Percentiles rank a stretch among this genome's conserved stretches.
Conservation (phyloP, 2,113 vertebrate genomes). For the Xyliphius kryptos region DNA sequence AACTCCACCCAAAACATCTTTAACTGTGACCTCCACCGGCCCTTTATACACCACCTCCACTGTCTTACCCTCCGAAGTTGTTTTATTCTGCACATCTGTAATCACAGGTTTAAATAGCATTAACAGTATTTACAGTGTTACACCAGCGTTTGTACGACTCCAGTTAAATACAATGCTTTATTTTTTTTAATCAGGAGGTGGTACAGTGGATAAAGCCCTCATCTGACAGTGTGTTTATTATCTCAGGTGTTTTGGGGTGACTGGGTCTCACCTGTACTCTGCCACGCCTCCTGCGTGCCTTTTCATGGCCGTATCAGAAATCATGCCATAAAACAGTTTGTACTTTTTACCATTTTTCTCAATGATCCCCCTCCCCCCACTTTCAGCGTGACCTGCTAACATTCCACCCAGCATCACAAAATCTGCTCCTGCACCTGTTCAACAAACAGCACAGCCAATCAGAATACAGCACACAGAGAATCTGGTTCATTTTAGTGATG, state of each 20-base stretch:
- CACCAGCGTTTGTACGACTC: no score
- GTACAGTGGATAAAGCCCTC: no score
- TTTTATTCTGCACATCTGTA: no score
- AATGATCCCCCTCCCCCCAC: constrained; percentile 71
- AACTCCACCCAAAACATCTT: constrained; percentile 80
- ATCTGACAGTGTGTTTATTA: no score
- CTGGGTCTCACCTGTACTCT: constrained; percentile 76
- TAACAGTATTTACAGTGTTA: no score
- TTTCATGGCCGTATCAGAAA: constrained; percentile 84
- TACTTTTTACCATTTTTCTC: constrained; percentile 79
- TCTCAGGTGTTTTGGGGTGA: no score
- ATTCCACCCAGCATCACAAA: constrained; percentile 91
- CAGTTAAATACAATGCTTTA: no score
- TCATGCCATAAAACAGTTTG: constrained; percentile 90
- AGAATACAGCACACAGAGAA: background rate
- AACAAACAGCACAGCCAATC: constrained; percentile 17
- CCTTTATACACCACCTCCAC: constrained; percentile 79
- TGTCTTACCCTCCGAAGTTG: constrained; percentile 76
- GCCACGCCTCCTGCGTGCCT: constrained; percentile 78
- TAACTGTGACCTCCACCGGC: constrained; percentile 71
- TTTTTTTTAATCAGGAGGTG: no score
- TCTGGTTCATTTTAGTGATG: no score
- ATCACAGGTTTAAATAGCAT: no score
- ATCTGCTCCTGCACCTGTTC: constrained; percentile 81
- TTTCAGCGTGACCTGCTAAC: constrained; percentile 81